Conservation (phyloP, 2,113 vertebrate genomes). For the Microcebus murinus region DNA sequence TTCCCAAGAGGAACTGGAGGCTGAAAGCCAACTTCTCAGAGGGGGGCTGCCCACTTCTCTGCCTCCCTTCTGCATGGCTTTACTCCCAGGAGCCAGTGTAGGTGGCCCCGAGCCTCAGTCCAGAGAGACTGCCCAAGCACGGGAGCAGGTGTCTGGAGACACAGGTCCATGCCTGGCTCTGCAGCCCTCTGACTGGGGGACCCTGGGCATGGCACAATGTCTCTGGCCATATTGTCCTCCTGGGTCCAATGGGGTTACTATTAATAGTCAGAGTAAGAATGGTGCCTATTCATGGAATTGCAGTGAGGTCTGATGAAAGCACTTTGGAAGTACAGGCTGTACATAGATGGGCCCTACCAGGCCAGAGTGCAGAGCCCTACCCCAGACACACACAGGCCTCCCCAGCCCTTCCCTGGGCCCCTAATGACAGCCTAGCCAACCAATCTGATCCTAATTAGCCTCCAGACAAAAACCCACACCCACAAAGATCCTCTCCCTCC, state of each 20-base stretch:
- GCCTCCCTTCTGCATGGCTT: not conserved
- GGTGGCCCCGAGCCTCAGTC: not conserved
- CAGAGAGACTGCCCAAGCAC: not conserved
- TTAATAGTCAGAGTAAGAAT: not conserved
- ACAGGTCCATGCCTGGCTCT: not conserved
- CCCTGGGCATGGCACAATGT: not conserved
- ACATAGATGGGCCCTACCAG: not conserved
- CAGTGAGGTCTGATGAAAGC: not conserved
- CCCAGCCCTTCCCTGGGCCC: not conserved
- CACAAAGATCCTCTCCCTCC: not conserved
- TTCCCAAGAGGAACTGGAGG: not conserved
- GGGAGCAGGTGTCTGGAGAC: not conserved
- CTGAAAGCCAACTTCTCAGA: not conserved
- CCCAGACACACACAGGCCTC: not conserved
- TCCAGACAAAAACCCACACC: not conserved
- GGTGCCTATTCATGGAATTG: accelerated
- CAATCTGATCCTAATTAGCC: not conserved
- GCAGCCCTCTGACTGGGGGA: not conserved
- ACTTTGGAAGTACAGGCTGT: not conserved
- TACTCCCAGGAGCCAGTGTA: not conserved
- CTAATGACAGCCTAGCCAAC: no score
- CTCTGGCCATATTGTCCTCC: not conserved
- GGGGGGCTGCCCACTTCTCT: not conserved
- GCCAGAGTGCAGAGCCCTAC: not conserved
- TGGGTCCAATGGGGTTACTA: not conserved